Conservation (phyloP, 92 coral and sea anemone species). For the Umimayanthus chanpuru region DNA sequence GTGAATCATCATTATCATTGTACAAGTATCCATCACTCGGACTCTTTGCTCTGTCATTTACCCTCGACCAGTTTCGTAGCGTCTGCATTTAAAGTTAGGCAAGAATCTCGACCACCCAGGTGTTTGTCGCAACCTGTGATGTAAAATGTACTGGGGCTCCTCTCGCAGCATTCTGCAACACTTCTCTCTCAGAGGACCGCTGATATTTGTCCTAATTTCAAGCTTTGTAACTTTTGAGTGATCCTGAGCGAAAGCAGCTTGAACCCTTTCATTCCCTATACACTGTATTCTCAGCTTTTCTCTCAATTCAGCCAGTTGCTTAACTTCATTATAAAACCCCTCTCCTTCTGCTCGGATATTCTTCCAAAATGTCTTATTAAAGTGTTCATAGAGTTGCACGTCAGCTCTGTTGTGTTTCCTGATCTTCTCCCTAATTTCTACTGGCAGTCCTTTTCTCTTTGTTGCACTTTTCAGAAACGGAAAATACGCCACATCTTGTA, state of each 20-base stretch:
- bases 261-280: not conserved
- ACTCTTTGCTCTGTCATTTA: too few relatives aligned
- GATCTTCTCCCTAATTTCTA: constrained; percentile 12
- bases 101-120: constrained; percentile 21
- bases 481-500: constrained; percentile 34
- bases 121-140: constrained; percentile 32
- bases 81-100: constrained; percentile 10
- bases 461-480: constrained; percentile 32
- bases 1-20: too few relatives aligned
- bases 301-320: not conserved
- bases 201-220: constrained; percentile 11
- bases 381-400: constrained; percentile 19
- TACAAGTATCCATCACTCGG: too few relatives aligned
- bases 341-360: constrained; percentile 13
- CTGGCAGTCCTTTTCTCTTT: constrained; percentile 8
- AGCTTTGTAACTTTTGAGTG: constrained; percentile 19
- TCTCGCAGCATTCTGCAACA: constrained; percentile 38
- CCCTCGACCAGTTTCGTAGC: too few relatives aligned
- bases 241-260: not conserved
- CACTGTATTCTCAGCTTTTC: not conserved
- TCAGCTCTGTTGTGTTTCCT: not conserved
- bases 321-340: not conserved
- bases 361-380: constrained; percentile 32
- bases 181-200: not conserved
- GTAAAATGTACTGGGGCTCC: constrained; percentile 5